phyloP scores from a whole-genome alignment of 2,888 invertebrate species.

The Tupiocoris notatus region DNA sequence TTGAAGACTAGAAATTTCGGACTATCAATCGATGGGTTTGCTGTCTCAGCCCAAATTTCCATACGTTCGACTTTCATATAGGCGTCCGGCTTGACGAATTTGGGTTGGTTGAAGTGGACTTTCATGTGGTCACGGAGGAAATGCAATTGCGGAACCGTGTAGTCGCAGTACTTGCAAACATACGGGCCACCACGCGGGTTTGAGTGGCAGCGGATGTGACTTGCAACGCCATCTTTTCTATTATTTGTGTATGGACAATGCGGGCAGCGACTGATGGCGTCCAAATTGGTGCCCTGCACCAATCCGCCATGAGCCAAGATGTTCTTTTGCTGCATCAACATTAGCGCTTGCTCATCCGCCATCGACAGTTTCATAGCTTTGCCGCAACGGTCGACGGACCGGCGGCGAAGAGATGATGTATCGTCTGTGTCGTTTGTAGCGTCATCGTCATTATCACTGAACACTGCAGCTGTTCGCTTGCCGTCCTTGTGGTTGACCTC shows the following conservation, averaged over 20 bases:
- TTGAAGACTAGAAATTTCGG: constrained; percentile 51
- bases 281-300: constrained; percentile 57
- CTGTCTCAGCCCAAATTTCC: constrained; percentile 59
- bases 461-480: constrained; percentile 44
- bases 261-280: constrained; percentile 67
- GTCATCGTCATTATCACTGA: constrained; percentile 49
- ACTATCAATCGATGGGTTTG: constrained; percentile 52
- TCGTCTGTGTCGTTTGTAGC: neutral
- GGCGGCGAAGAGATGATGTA: neutral
- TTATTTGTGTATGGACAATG: constrained; percentile 78
- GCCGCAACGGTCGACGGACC: constrained; percentile 50
- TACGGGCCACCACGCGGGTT: constrained; percentile 64
- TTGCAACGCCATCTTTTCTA: constrained; percentile 69
- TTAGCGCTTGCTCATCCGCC: constrained; percentile 64
- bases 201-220: constrained; percentile 72
- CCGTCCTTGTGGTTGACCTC: constrained; percentile 41
- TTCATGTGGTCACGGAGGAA: constrained; percentile 76
- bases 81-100: constrained; percentile 61
- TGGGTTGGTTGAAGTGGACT: constrained; percentile 68
- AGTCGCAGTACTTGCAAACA: constrained; percentile 79
- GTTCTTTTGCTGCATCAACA: constrained; percentile 60
- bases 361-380: constrained; percentile 61
- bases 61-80: constrained; percentile 61
- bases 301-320: constrained; percentile 49
- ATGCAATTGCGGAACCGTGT: constrained; percentile 71